A percentile compares a stretch with the other conserved stretches of the same genome.
Conservation (phyloP, 2,888 invertebrate genomes). For the Flexamia atlantica region DNA sequence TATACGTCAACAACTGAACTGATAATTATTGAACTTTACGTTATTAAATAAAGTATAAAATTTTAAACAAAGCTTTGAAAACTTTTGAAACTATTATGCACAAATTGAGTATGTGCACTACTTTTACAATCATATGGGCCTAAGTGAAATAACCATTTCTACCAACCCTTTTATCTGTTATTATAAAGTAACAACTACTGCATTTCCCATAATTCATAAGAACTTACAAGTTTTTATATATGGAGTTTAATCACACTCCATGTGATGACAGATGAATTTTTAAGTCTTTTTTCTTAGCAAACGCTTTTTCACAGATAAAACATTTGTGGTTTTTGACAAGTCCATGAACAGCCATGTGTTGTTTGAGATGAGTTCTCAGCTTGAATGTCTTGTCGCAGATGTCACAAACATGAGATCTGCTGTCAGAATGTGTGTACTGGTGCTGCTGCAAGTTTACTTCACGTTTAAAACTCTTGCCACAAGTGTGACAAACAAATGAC, state of each 20-base stretch:
- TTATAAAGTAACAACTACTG: no score
- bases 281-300: constrained; percentile 11
- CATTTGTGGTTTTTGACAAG: constrained; percentile 10
- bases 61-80: no score
- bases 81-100: no score
- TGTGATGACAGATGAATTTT: background rate
- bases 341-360: constrained; percentile 43
- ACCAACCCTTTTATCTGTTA: no score
- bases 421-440: background rate
- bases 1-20: no score
- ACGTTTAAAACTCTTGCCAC: constrained; percentile 29
- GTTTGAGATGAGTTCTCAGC: constrained; percentile 31
- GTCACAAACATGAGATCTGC: background rate
- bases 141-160: no score
- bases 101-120: no score
- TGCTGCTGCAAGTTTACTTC: constrained; percentile 5
- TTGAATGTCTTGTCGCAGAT: constrained; percentile 24
- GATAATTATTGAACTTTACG: no score
- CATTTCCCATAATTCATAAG: no score
- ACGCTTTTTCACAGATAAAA: background rate
- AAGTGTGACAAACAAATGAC: background rate
- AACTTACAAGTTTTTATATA: no score
- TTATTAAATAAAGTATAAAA: no score
- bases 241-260: background rate
- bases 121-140: no score